Percentiles rank a stretch among this genome's conserved stretches.
Evolutionary conservation across 1,140 invertebrate genomes (phyloP).

Genomic region (Maniola jurtina): DNA sequence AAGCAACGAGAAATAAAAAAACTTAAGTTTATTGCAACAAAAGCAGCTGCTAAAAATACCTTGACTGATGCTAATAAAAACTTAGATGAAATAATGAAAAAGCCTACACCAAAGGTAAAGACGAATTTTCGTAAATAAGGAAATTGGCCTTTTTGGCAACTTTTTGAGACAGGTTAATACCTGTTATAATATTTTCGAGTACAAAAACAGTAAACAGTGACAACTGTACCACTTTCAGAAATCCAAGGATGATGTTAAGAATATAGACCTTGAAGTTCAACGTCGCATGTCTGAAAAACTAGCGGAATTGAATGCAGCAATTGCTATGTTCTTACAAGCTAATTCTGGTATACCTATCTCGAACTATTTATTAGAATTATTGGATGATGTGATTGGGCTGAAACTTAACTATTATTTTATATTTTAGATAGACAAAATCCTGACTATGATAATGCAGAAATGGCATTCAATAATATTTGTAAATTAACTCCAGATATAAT

Average conservation of each 20-base stretch:
- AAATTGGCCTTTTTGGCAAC: no score
- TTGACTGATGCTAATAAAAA: conserved; percentile 22
- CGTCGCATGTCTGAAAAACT: background rate
- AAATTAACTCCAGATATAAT: conserved; percentile 41
- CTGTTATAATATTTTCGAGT: no score
- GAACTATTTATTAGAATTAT: background rate
- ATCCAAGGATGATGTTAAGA: background rate
- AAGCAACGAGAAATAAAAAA: background rate
- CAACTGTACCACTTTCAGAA: background rate
- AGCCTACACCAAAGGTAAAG: background rate
- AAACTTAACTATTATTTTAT: background rate
- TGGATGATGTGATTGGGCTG: background rate
- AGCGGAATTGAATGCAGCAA: conserved; percentile 30
- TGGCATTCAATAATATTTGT: conserved; percentile 37
- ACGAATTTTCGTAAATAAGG: background rate
- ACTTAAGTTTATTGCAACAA: background rate
- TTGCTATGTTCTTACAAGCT: conserved; percentile 40
- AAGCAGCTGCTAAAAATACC: conserved; percentile 3
- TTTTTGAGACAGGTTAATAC: no score
- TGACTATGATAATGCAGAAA: conserved; percentile 39
- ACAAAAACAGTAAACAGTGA: no score
- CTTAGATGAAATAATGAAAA: background rate
- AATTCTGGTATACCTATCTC: conserved; percentile 29
- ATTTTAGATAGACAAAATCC: conserved; percentile 44
- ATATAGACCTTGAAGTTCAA: background rate